phyloP scores from a whole-genome alignment of 2,888 invertebrate genomes.

The Timema cristinae region DNA sequence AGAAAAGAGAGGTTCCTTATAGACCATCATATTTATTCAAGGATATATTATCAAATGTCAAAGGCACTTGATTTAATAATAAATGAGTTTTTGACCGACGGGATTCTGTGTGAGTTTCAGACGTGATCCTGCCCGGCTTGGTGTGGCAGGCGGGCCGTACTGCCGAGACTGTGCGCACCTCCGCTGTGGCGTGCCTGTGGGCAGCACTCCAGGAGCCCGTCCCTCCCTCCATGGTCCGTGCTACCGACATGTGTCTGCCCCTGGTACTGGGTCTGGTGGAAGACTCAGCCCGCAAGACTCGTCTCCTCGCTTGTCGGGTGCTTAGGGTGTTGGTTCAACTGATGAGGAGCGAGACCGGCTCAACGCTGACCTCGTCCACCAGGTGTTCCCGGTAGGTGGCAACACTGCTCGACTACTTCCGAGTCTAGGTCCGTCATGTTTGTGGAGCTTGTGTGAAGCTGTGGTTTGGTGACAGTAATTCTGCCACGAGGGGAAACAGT shows the following conservation, averaged over 20 bases:
- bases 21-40: no score
- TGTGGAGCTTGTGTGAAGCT: no score
- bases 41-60: no score
- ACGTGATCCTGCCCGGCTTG: conserved; percentile 66
- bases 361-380: conserved; percentile 53
- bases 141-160: conserved; percentile 76
- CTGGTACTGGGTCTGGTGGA: conserved; percentile 57
- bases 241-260: conserved; percentile 54
- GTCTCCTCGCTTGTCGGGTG: conserved; percentile 59
- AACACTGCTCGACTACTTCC: no score
- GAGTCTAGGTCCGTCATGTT: no score
- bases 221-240: conserved; percentile 40
- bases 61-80: no score
- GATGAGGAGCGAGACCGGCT: conserved; percentile 44
- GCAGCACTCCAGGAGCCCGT: conserved; percentile 54
- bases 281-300: conserved; percentile 59
- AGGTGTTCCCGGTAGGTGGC: conserved; percentile 56
- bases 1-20: no score
- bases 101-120: conserved; percentile 42
- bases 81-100: no score
- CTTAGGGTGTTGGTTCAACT: conserved; percentile 45
- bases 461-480: no score
- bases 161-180: conserved; percentile 71
- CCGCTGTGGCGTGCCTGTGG: conserved; percentile 68
- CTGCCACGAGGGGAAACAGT: no score